phyloP scores from a whole-genome alignment of 2,113 vertebrate species.

The Lamprotornis superbus region DNA sequence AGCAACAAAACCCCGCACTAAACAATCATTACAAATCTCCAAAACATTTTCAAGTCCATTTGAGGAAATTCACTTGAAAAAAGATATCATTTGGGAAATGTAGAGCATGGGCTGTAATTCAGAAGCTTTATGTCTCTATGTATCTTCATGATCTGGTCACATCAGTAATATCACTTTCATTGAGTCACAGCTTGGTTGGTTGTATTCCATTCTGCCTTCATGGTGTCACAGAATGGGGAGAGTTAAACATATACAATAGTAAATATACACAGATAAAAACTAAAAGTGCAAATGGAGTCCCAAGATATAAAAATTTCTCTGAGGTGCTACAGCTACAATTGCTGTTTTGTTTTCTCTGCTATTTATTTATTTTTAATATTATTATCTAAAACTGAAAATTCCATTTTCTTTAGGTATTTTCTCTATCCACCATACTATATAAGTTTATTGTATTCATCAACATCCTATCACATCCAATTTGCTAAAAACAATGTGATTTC shows the following conservation, averaged over 20 bases:
- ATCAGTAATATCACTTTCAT: neutral
- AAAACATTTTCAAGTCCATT: neutral
- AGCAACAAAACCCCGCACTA: neutral
- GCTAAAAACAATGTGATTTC: neutral
- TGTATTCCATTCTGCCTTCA: neutral
- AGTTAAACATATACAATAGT: accelerated
- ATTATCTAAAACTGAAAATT: neutral
- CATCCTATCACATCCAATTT: neutral
- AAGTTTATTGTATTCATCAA: neutral
- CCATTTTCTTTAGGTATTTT: neutral
- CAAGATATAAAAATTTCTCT: neutral
- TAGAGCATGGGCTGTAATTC: neutral
- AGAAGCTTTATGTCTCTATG: neutral
- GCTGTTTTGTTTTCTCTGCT: neutral
- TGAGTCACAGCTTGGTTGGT: accelerated
- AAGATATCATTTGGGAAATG: neutral
- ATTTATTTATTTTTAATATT: neutral
- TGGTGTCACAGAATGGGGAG: neutral
- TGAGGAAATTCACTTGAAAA: neutral
- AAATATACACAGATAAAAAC: neutral
- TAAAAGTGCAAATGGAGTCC: neutral
- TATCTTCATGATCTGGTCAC: neutral
- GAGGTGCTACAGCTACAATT: neutral
- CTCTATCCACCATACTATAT: accelerated
- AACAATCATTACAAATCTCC: accelerated